Evolutionary conservation across 2,113 vertebrate genomes (phyloP).

Genomic region (Larimichthys crocea): DNA sequence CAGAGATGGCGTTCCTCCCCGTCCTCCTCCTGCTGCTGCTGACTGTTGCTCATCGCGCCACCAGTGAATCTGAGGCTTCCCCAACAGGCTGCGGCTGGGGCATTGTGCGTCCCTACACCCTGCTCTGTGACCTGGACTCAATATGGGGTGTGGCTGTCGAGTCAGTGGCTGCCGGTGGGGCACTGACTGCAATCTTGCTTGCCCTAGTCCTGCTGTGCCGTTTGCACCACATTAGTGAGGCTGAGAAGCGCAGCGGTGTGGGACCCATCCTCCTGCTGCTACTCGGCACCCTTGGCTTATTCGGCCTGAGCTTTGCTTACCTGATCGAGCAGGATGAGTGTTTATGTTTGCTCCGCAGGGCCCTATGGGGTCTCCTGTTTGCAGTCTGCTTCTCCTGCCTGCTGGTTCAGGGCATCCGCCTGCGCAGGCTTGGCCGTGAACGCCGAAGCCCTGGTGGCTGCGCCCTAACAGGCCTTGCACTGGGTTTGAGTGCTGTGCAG

Average conservation of each 20-base stretch:
- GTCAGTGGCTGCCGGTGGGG: slow-evolving; percentile 88
- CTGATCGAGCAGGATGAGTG: slow-evolving; percentile 92
- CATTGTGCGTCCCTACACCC: slow-evolving; percentile 89
- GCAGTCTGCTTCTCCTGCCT: slow-evolving; percentile 95
- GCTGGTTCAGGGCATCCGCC: slow-evolving; percentile 91
- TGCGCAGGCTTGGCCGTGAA: slow-evolving; percentile 89
- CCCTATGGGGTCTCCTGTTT: slow-evolving; percentile 94
- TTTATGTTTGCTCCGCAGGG: slow-evolving; percentile 89
- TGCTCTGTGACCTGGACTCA: slow-evolving; percentile 95
- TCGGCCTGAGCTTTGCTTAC: slow-evolving; percentile 93
- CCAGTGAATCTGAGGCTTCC: slow-evolving; percentile 76
- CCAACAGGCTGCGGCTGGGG: slow-evolving; percentile 93
- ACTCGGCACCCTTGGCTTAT: slow-evolving; percentile 91
- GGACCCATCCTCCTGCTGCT: slow-evolving; percentile 93
- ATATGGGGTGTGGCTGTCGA: slow-evolving; percentile 96
- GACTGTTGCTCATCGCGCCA: slow-evolving; percentile 80
- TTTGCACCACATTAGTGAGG: slow-evolving; percentile 91
- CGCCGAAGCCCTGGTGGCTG: slow-evolving; percentile 91
- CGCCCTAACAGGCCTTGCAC: slow-evolving; percentile 87
- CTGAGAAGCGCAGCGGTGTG: slow-evolving; percentile 91
- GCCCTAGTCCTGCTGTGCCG: slow-evolving; percentile 91
- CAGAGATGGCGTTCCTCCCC: slow-evolving; percentile 77
- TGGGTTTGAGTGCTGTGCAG: slow-evolving; percentile 92
- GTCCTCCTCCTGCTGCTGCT: slow-evolving; percentile 86
- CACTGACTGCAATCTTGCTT: slow-evolving; percentile 89